A percentile compares a stretch with the other conserved stretches of the same genome.
phyloP scores from a whole-genome alignment of 1,140 invertebrate genomes.

The Sesamia nonagrioides region DNA sequence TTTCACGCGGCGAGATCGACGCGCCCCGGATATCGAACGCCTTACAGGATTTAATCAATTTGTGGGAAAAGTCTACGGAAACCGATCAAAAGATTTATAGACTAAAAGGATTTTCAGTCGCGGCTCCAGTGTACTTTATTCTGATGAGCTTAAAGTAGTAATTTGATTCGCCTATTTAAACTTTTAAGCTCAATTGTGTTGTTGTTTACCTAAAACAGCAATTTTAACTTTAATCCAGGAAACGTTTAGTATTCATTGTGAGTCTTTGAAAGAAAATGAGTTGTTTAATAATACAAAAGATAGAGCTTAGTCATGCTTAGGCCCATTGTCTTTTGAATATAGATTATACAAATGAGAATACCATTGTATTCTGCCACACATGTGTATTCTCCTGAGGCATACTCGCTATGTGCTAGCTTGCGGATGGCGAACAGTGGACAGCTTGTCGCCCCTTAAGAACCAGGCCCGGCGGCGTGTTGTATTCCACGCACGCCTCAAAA shows the following conservation, averaged over 20 bases:
- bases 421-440: too few relatives aligned
- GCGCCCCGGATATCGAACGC: constrained; percentile 39
- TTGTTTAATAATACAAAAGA: not conserved
- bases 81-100: constrained; percentile 60
- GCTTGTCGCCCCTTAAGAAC: too few relatives aligned
- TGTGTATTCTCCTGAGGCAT: too few relatives aligned
- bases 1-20: constrained; percentile 43
- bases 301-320: not conserved
- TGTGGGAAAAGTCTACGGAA: constrained; percentile 56
- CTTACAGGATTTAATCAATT: constrained; percentile 61
- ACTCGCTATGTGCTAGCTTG: too few relatives aligned
- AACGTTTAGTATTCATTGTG: constrained; percentile 20
- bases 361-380: too few relatives aligned
- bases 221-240: not conserved
- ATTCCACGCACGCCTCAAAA: too few relatives aligned
- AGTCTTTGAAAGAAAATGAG: not conserved
- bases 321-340: not conserved
- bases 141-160: not conserved
- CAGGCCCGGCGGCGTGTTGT: too few relatives aligned
- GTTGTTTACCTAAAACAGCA: not conserved
- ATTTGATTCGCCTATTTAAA: constrained; percentile 21
- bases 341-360: too few relatives aligned
- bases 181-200: constrained; percentile 25
- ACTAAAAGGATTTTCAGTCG: constrained; percentile 54
- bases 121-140: not conserved